Conservation (phyloP, 2,888 invertebrate species). For the Nomada fabriciana region DNA sequence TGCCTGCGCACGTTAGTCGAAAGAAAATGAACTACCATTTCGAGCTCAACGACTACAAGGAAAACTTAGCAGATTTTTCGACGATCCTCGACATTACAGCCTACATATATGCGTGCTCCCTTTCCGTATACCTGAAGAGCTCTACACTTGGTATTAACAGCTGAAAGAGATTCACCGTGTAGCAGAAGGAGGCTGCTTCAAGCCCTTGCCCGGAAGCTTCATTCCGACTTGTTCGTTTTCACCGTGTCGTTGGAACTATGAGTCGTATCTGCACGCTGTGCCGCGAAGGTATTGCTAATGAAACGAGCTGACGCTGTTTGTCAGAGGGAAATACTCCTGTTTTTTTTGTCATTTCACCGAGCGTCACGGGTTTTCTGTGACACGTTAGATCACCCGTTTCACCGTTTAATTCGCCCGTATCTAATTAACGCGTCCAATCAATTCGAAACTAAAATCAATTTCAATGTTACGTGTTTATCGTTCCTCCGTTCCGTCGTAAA, state of each 20-base stretch:
- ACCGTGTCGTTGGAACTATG: not conserved
- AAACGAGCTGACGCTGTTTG: too few species aligned
- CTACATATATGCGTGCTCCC: not conserved
- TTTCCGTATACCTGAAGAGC: conserved; percentile 27
- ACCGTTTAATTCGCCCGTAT: conserved; percentile 1
- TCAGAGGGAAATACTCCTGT: not conserved
- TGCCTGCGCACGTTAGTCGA: too few species aligned
- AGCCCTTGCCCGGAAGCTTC: not conserved
- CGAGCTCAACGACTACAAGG: conserved; percentile 2
- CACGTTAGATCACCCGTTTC: not conserved
- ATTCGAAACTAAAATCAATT: conserved; percentile 27
- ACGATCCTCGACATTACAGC: conserved; percentile 31
- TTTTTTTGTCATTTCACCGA: not conserved
- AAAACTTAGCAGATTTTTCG: conserved; percentile 11
- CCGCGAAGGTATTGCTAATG: not conserved
- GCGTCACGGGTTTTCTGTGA: too few species aligned
- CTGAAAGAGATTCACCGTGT: conserved; percentile 18
- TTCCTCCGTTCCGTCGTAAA: not conserved
- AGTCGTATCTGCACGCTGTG: not conserved
- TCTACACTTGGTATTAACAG: conserved; percentile 21
- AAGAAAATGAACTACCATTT: too few species aligned
- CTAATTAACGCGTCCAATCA: conserved; percentile 15
- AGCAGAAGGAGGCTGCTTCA: not conserved
- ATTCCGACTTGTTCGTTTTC: not conserved
- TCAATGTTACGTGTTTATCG: conserved; percentile 22